phyloP scores from a whole-genome alignment of 1,140 invertebrate genomes.

The Lasioglossum baleicum region DNA sequence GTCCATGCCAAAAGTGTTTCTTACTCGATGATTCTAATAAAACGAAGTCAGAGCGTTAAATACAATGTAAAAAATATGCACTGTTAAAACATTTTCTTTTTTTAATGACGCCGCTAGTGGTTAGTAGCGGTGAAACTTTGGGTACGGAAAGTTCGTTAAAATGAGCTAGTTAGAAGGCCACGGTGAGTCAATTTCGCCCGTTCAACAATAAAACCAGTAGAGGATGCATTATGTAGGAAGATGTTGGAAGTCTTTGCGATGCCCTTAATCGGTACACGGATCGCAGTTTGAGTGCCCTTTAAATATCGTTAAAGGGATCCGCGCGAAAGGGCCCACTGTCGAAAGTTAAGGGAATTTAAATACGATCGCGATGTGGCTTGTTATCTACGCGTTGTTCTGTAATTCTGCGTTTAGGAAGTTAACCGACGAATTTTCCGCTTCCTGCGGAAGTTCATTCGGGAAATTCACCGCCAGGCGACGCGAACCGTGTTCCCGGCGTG shows the following conservation, averaged over 20 bases:
- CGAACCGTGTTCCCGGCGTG: not conserved
- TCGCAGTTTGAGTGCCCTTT: not conserved
- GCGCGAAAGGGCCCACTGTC: slow-evolving; percentile 6
- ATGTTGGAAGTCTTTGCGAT: not conserved
- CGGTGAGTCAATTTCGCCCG: not conserved
- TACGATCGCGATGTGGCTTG: slow-evolving; percentile 29
- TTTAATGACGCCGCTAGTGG: too few species aligned
- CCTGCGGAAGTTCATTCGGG: not conserved
- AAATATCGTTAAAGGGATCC: slow-evolving; percentile 22
- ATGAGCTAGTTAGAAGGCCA: not conserved
- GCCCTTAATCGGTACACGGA: slow-evolving; percentile 19
- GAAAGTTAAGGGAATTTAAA: slow-evolving; percentile 32
- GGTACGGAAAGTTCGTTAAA: too few species aligned
- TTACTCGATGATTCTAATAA: too few species aligned
- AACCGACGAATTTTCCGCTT: not conserved
- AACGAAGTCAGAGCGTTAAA: too few species aligned
- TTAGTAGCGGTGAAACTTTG: too few species aligned
- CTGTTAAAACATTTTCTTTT: too few species aligned
- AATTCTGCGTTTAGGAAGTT: slow-evolving; percentile 32
- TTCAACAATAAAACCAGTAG: not conserved
- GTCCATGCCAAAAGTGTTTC: too few species aligned
- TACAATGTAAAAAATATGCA: too few species aligned
- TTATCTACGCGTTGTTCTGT: slow-evolving; percentile 35
- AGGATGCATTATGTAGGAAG: not conserved
- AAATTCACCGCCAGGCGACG: not conserved